Evolutionary conservation across 2,888 invertebrate genomes (phyloP), one percentile per base, ranked within the genome.

Genomic region (Ennomos quercinarius): DNA sequence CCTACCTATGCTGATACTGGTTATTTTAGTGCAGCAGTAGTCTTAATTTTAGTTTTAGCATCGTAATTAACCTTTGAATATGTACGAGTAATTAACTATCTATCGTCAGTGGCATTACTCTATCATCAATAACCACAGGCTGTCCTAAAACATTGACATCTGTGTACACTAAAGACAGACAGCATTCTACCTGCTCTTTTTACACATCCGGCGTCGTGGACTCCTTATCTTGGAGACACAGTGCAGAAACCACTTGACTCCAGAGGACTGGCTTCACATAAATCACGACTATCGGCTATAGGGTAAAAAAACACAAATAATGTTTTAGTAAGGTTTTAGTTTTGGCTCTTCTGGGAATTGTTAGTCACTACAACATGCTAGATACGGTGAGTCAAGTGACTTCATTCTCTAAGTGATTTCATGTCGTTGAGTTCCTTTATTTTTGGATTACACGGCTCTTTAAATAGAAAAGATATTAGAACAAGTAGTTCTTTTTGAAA

Each of bases 281-380:
- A 58, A 62, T 55, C 62, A 58, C 58, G 44, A n/a, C 35, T 42
- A 43, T 57, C 47, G 11, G 35, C 37, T 13, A 8, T 45, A 35
- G 56, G 55, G 64, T 60, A 63, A 62, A 63, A 60, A 50, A 57
- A 56, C 48, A 39, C 45, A 43, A 52, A 43, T 57, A 9, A 34
- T 35, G 36, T 27, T 39, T 51, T 39, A 48, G 43, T 57, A 9
- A 34, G 13, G 36, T 27, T 39, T 51, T 39, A 48, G 43, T 41
- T 53, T 52, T 3, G 47, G 17, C 35, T 10, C 6, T 61, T 47
- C 55, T 51, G 47, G 55, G 51, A 61, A 56, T 42, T 17, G 47
- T 56, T 61, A 56, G 39, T 55, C 60, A 56, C 9, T 47, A 8
- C 34, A 9, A n/a, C n/a, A 17, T 10, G 44, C n/a, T 49, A 40